These are phyloP conservation scores for Platypus cylindrus DNA, from an alignment of 2,888 invertebrate species.

Conservation along the genomic window DNA sequence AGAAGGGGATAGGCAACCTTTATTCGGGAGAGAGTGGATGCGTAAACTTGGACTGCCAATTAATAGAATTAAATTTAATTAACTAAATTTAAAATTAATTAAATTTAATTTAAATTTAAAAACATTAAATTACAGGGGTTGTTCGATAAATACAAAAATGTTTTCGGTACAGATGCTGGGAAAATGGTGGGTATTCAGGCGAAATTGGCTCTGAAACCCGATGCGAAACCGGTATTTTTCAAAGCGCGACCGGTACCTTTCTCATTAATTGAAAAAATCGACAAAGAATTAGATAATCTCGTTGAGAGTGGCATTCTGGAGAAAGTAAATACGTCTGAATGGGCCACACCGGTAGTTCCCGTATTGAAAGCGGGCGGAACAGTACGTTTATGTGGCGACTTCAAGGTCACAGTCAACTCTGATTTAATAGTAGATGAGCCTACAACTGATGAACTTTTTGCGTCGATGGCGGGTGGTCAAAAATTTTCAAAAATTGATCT, in stretches of 20 bases:
- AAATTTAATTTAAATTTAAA: too few species aligned
- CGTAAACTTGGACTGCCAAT: too few species aligned
- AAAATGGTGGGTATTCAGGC: too few species aligned
- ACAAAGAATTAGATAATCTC: conserved; percentile 9
- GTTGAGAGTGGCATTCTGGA: conserved; percentile 7
- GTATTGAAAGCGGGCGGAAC: conserved; percentile 4
- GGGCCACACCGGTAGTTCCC: conserved; percentile 9
- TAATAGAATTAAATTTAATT: too few species aligned
- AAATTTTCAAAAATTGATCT: conserved; percentile 11
- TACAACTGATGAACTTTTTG: conserved; percentile 11
- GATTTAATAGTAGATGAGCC: conserved; percentile 7
- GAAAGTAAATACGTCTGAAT: conserved; percentile 9
- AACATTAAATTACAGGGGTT: too few species aligned
- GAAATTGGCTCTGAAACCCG: too few species aligned
- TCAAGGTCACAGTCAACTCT: conserved; percentile 6
- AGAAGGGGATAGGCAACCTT: not conserved
- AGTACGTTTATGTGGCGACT: conserved; percentile 8
- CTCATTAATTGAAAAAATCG: conserved; percentile 14
- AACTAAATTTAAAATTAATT: too few species aligned
- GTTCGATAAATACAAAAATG: too few species aligned
- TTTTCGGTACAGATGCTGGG: too few species aligned
- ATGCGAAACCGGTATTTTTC: too few species aligned
- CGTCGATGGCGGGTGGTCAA: conserved; percentile 8
- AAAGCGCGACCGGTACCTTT: conserved; percentile 13
- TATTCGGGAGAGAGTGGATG: not conserved